These are phyloP conservation scores for Poeciliopsis gracilis DNA, from an alignment of 2,797 vertebrate genomes.

Conservation along the genomic window DNA sequence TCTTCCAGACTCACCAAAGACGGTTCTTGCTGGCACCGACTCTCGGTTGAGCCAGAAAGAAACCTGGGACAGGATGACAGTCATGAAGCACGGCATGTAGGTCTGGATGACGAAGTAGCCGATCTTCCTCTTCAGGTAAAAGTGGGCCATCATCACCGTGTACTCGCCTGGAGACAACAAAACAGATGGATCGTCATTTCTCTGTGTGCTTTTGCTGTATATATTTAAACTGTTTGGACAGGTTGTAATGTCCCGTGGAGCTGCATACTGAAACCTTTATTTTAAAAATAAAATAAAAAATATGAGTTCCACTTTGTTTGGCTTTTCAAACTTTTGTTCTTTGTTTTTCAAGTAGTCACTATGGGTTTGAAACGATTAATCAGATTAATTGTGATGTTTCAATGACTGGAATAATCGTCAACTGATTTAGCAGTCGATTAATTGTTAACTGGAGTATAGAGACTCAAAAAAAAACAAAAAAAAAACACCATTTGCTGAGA, in stretches of 20 bases:
- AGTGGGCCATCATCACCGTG: constrained; percentile 97
- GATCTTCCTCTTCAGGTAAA: constrained; percentile 98
- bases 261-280: neutral
- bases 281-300: neutral
- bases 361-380: too few relatives aligned
- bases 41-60: constrained; percentile 99
- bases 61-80: constrained; percentile 96
- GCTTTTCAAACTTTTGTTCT: neutral
- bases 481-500: too few relatives aligned
- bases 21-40: constrained; percentile 96
- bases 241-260: neutral
- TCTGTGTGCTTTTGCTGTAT: neutral
- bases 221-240: neutral
- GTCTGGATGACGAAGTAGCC: constrained; percentile 99
- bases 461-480: too few relatives aligned
- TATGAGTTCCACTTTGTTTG: neutral
- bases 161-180: constrained; percentile 88
- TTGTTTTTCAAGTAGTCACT: neutral
- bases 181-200: neutral
- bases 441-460: too few relatives aligned
- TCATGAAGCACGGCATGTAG: constrained; percentile 99
- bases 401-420: too few relatives aligned
- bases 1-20: constrained; percentile 89
- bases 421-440: too few relatives aligned
- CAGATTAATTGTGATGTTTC: too few relatives aligned